Percentiles rank a stretch among this genome's conserved stretches.
Conservation (phyloP, 2,113 vertebrate species). For the Spermophilus dauricus region DNA sequence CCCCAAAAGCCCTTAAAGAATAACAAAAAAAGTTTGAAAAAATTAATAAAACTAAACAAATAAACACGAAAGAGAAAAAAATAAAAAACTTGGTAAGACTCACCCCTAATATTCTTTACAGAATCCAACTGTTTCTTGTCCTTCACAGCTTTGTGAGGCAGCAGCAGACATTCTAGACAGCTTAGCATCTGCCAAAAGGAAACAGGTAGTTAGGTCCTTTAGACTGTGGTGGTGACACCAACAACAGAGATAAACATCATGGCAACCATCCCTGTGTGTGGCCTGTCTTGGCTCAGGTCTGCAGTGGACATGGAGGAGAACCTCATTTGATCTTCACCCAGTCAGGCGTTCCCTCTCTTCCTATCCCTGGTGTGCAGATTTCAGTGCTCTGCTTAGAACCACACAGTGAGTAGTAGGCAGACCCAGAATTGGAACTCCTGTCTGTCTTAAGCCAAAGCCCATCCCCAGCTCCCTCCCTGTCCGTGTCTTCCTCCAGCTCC, state of each 20-base stretch:
- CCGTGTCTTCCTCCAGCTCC: not conserved
- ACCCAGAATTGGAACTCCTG: not conserved
- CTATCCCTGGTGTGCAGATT: not conserved
- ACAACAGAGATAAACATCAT: not conserved
- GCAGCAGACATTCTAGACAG: not conserved
- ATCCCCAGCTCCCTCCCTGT: not conserved
- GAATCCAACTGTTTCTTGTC: not conserved
- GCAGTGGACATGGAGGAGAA: not conserved
- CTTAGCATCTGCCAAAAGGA: not conserved
- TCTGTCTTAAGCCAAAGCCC: not conserved
- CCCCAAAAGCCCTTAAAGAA: not conserved
- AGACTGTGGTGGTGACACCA: not conserved
- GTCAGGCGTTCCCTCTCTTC: not conserved
- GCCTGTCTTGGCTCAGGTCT: not conserved
- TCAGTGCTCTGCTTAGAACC: not conserved
- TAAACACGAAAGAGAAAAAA: not conserved
- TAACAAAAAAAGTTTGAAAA: not conserved
- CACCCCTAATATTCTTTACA: not conserved
- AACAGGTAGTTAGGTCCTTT: not conserved
- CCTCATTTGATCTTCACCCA: not conserved
- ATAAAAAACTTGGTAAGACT: not conserved
- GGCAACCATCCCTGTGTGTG: accelerated
- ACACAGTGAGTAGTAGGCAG: not conserved
- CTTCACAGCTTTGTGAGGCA: not conserved
- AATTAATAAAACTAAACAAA: not conserved